Conservation (phyloP, 2,113 vertebrate genomes). For the Otus sunia region DNA sequence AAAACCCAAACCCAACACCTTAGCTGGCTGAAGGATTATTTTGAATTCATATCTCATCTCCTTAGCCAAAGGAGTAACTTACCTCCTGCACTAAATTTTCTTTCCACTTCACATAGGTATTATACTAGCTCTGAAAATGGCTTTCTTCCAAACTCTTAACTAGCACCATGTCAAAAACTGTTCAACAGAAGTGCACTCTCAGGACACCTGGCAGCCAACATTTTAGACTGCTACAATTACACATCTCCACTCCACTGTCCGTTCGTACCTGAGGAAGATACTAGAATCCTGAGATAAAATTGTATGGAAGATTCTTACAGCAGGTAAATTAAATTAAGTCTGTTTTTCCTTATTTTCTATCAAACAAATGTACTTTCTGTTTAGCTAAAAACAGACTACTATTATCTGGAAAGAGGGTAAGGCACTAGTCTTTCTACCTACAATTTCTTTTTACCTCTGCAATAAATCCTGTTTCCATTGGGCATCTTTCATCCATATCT, state of each 20-base stretch:
- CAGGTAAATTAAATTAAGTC: not conserved
- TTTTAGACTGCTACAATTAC: rapidly evolving
- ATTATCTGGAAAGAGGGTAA: not conserved
- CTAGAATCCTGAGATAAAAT: not conserved
- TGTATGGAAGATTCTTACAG: not conserved
- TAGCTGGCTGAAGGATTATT: not conserved
- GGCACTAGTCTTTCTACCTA: not conserved
- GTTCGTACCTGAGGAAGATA: not conserved
- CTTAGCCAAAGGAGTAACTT: not conserved
- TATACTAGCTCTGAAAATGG: not conserved
- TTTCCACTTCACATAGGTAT: not conserved
- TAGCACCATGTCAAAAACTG: not conserved
- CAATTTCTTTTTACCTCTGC: not conserved
- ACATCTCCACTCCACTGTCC: not conserved
- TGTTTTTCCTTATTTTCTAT: not conserved
- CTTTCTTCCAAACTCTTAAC: not conserved
- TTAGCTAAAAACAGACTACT: not conserved
- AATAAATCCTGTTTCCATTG: not conserved
- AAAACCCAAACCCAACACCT: not conserved
- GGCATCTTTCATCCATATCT: not conserved
- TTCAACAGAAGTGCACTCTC: not conserved
- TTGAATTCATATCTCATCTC: not conserved
- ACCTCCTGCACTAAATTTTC: not conserved
- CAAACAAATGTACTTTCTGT: not conserved
- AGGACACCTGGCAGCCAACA: not conserved